These are phyloP conservation scores for Odocoileus hemionus DNA, from an alignment of 2,113 vertebrate species.

Conservation along the genomic window DNA sequence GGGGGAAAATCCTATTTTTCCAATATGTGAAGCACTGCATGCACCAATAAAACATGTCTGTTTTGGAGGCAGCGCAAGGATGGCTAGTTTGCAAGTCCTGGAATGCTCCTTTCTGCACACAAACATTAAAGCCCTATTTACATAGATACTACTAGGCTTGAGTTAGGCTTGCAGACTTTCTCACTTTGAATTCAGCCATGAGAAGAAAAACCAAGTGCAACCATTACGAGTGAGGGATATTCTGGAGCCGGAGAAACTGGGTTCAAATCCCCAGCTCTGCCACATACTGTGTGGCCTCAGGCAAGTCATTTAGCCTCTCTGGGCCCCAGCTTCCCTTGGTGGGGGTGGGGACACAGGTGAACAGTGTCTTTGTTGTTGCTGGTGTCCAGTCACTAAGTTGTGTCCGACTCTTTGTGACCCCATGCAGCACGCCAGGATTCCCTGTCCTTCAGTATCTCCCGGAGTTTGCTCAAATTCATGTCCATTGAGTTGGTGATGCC, in stretches of 20 bases:
- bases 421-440: neutral
- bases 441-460: neutral
- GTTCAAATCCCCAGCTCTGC: neutral
- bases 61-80: neutral
- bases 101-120: neutral
- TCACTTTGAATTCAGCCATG: neutral
- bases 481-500: neutral
- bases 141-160: neutral
- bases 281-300: neutral
- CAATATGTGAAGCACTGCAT: neutral
- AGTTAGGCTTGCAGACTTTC: neutral
- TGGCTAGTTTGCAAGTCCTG: neutral
- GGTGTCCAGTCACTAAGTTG: neutral
- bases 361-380: neutral
- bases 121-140: neutral
- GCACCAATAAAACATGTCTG: neutral
- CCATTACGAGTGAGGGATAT: neutral
- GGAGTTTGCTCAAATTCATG: neutral
- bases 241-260: neutral
- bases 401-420: neutral
- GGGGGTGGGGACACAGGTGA: accelerated
- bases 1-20: neutral
- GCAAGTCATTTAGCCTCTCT: neutral
- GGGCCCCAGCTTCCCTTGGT: neutral
- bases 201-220: neutral